Conservation (phyloP, 2,888 invertebrate genomes). For the Hirtodrosophila trivittata region DNA sequence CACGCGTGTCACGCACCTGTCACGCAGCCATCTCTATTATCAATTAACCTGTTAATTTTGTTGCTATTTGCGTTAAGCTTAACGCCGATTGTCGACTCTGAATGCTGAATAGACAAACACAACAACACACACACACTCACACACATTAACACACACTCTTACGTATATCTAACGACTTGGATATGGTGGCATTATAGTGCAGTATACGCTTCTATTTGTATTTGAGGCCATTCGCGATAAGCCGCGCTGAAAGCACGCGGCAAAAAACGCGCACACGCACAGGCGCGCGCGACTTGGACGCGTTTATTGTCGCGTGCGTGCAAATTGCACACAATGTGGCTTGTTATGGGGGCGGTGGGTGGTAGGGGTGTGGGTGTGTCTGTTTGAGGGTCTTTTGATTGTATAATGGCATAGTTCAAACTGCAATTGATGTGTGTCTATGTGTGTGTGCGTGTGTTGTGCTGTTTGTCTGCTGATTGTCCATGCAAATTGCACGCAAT, state of each 20-base stretch:
- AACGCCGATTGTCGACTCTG: slow-evolving; percentile 42
- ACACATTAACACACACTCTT: slow-evolving; percentile 1
- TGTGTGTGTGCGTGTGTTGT: slow-evolving; percentile 11
- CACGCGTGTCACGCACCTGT: slow-evolving; percentile 10
- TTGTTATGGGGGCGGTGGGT: neutral
- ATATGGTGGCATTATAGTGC: slow-evolving; percentile 18
- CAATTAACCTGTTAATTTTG: slow-evolving; percentile 58
- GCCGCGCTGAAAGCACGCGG: slow-evolving; percentile 21
- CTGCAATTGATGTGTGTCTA: slow-evolving; percentile 9
- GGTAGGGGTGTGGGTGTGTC: neutral
- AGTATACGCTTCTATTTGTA: slow-evolving; percentile 8
- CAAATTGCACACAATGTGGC: slow-evolving; percentile 43
- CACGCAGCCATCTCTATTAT: slow-evolving; percentile 11
- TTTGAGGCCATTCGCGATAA: neutral
- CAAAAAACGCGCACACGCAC: slow-evolving; percentile 35
- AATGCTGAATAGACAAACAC: slow-evolving; percentile 16
- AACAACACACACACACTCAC: neutral
- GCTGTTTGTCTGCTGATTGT: slow-evolving; percentile 36
- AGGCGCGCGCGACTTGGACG: slow-evolving; percentile 25
- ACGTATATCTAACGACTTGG: slow-evolving; percentile 2
- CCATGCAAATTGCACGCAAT: slow-evolving; percentile 65
- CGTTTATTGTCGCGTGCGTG: slow-evolving; percentile 63
- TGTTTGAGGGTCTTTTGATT: slow-evolving; percentile 24
- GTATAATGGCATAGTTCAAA: slow-evolving; percentile 56
- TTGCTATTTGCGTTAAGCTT: slow-evolving; percentile 54